Percentiles rank a stretch among this genome's conserved stretches.
phyloP scores from a whole-genome alignment of 2,113 vertebrate genomes.

The Mungos mungo region DNA sequence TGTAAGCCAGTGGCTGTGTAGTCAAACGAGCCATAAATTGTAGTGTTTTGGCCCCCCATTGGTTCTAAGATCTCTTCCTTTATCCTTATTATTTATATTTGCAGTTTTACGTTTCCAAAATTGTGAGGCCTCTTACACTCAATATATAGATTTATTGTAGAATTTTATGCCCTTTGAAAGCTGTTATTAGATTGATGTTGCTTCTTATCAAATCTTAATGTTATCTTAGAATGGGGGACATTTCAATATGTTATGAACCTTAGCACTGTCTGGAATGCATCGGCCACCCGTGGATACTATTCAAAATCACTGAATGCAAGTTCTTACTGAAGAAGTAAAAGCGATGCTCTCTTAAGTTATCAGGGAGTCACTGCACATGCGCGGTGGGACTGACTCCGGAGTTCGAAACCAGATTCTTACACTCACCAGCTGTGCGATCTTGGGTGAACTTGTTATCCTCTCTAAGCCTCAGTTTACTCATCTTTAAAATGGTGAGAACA shows the following conservation, averaged over 20 bases:
- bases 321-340: neutral
- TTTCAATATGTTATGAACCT: neutral
- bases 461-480: neutral
- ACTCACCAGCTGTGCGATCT: neutral
- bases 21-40: neutral
- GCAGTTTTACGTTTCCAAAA: neutral
- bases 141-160: neutral
- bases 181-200: neutral
- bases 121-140: neutral
- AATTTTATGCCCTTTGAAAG: neutral
- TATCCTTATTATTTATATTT: neutral
- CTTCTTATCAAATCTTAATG: neutral
- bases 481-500: neutral
- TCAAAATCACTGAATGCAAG: neutral
- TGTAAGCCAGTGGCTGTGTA: neutral
- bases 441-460: neutral
- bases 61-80: neutral
- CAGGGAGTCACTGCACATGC: neutral
- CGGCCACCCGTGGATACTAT: neutral
- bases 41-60: fast-evolving
- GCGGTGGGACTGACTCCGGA: neutral
- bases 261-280: neutral
- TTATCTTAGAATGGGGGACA: neutral
- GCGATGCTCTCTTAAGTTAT: neutral
- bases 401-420: neutral